Conservation (phyloP, 64 coral and sea anemone genomes). For the Trachythela sp. region DNA sequence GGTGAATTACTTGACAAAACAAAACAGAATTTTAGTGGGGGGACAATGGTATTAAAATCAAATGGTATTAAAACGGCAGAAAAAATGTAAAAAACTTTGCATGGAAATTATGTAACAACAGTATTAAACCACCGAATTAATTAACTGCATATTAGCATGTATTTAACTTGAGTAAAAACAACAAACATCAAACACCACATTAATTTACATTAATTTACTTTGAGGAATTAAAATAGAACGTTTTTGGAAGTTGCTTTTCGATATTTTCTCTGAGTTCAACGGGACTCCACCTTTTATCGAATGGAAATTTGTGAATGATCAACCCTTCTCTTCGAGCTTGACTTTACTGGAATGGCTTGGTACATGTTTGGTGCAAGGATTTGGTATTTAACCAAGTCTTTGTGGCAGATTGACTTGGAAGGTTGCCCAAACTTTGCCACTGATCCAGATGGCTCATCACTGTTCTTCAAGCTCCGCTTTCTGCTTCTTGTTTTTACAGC, state of each 20-base stretch:
- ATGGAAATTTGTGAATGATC: slow-evolving; percentile 53
- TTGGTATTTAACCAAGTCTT: slow-evolving; percentile 53
- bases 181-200: no score
- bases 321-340: slow-evolving; percentile 30
- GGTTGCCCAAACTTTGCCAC: slow-evolving; percentile 10
- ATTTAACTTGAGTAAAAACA: no score
- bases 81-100: no score
- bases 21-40: no score
- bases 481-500: not conserved
- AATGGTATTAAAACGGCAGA: no score
- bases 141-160: no score
- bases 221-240: slow-evolving; percentile 25
- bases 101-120: no score
- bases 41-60: no score
- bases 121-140: no score
- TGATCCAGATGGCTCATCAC: slow-evolving; percentile 13
- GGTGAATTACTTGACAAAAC: no score
- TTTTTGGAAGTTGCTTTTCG: slow-evolving; percentile 25
- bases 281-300: slow-evolving; percentile 35
- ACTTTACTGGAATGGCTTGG: slow-evolving; percentile 49
- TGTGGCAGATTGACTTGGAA: slow-evolving; percentile 36
- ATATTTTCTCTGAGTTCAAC: slow-evolving; percentile 32
- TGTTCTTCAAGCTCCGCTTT: slow-evolving; percentile 13
- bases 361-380: slow-evolving; percentile 52
- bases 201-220: no score